phyloP scores from a whole-genome alignment of 53 echinoderm and acorn worm species.

The Arbacia lixula region DNA sequence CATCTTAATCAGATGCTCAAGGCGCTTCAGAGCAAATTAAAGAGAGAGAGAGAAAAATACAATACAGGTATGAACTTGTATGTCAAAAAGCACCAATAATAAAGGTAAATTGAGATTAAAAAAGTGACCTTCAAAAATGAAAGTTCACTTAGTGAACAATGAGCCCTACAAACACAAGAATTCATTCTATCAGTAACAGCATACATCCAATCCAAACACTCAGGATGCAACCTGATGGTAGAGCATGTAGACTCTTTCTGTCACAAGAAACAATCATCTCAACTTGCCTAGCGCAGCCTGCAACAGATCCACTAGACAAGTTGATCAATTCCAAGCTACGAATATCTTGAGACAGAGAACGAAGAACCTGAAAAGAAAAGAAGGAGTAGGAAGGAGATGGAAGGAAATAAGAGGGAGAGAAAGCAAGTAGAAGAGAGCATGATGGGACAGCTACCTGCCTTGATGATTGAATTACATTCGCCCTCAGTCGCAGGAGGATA shows the following conservation, averaged over 20 bases:
- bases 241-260: background rate
- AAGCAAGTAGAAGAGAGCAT: background rate
- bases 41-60: too few relatives aligned
- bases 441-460: conserved; percentile 26
- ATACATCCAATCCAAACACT: too few relatives aligned
- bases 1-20: too few relatives aligned
- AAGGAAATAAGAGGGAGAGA: background rate
- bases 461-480: conserved; percentile 34
- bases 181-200: too few relatives aligned
- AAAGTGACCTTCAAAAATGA: too few relatives aligned
- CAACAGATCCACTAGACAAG: conserved; percentile 35
- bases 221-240: background rate
- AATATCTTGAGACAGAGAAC: background rate
- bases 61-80: too few relatives aligned
- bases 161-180: too few relatives aligned
- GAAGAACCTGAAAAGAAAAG: background rate
- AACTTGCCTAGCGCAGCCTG: background rate
- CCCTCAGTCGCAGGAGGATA: conserved; percentile 26
- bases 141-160: too few relatives aligned
- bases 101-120: too few relatives aligned
- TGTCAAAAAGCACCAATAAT: too few relatives aligned
- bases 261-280: conserved; percentile 8
- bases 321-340: conserved; percentile 44
- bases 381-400: too few relatives aligned
- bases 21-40: too few relatives aligned